These are phyloP conservation scores for Spea bombifrons DNA, from an alignment of 2,113 vertebrate species.

Conservation along the genomic window DNA sequence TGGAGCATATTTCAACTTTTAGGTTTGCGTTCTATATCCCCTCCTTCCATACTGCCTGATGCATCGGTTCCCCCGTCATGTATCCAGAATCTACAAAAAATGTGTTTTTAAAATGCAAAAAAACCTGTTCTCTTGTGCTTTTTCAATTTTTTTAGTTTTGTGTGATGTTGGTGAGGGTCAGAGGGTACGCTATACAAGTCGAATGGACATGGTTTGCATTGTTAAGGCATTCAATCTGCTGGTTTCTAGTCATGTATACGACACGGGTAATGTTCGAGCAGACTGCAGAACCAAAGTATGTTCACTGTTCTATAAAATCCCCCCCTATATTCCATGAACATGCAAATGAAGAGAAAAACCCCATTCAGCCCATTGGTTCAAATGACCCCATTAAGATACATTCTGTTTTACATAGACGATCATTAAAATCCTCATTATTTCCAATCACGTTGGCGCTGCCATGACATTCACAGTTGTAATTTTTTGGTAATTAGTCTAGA, in stretches of 20 bases:
- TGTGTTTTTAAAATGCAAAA: constrained; percentile 81
- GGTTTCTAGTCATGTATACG: constrained; percentile 96
- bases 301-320: constrained; percentile 79
- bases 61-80: constrained; percentile 1
- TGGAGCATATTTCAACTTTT: too few relatives aligned
- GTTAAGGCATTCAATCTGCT: constrained; percentile 99
- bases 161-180: constrained; percentile 88
- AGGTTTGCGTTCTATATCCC: too few relatives aligned
- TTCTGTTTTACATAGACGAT: constrained; percentile 11
- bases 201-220: constrained; percentile 97
- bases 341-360: constrained; percentile 19
- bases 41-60: background rate
- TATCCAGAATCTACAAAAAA: constrained; percentile 56
- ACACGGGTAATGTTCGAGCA: constrained; percentile 89
- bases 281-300: constrained; percentile 88
- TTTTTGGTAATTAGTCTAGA: too few relatives aligned
- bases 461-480: too few relatives aligned
- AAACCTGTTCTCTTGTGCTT: constrained; percentile 92
- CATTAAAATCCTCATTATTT: too few relatives aligned
- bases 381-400: constrained; percentile 27
- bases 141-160: constrained; percentile 76
- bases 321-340: constrained; percentile 83
- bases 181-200: constrained; percentile 93
- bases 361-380: constrained; percentile 35
- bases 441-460: too few relatives aligned